Percentiles rank a stretch among this genome's conserved stretches.
These are phyloP conservation scores for Globodera rostochiensis DNA, from an alignment of 1,140 invertebrate genomes.

Conservation along the genomic window DNA sequence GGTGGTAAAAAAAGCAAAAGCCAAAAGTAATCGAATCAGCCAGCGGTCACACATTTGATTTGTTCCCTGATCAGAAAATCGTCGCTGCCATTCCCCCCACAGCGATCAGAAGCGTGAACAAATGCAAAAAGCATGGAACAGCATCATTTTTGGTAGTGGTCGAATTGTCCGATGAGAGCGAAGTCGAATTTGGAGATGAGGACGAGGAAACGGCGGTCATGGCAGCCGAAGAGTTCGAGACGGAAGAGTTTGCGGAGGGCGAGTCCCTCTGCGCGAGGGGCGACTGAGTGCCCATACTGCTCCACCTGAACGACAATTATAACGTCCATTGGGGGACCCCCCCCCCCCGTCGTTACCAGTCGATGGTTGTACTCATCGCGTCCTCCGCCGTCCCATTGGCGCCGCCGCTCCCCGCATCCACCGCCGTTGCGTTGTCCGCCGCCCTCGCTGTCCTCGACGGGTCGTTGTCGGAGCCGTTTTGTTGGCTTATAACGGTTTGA, in stretches of 20 bases:
- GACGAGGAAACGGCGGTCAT: not conserved
- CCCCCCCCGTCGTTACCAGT: not conserved
- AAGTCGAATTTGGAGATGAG: not conserved
- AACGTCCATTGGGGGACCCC: not conserved
- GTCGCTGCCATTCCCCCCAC: not conserved
- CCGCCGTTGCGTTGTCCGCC: not conserved
- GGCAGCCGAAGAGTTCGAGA: not conserved
- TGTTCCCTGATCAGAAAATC: not conserved
- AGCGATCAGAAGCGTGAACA: not conserved
- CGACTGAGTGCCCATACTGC: slow-evolving; percentile 2
- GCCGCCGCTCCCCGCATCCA: not conserved
- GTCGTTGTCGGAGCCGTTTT: not conserved
- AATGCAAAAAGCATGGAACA: not conserved
- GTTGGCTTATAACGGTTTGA: not conserved
- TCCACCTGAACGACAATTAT: not conserved
- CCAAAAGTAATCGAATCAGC: not conserved
- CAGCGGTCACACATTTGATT: not conserved
- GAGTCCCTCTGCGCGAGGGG: not conserved
- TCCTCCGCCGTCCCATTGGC: slow-evolving; percentile 1
- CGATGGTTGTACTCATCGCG: not conserved
- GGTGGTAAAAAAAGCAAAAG: too few species aligned
- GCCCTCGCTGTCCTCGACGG: not conserved
- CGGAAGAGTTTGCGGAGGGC: not conserved
- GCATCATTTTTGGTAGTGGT: not conserved
- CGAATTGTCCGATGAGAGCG: not conserved